Conservation (phyloP, 2,888 invertebrate species). For the Eupithecia pulchellata region DNA sequence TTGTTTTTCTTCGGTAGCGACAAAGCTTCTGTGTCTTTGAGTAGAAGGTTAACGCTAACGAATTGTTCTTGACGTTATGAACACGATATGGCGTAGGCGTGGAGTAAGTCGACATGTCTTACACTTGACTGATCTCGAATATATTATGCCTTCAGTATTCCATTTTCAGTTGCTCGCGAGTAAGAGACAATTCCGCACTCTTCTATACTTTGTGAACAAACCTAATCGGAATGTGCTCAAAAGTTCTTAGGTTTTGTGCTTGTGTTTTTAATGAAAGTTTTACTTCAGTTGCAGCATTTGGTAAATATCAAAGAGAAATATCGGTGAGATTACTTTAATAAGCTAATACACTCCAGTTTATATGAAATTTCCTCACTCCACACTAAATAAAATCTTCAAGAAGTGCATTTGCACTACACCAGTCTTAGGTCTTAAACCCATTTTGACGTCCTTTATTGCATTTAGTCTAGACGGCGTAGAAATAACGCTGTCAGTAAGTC, state of each 20-base stretch:
- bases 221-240: conserved; percentile 13
- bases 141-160: conserved; percentile 13
- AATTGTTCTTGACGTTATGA: conserved; percentile 15
- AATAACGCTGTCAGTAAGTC: conserved; percentile 43
- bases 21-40: conserved; percentile 7
- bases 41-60: conserved; percentile 12
- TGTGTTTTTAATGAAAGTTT: conserved; percentile 6
- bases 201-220: background rate
- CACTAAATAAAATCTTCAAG: conserved; percentile 16
- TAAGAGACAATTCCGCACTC: background rate
- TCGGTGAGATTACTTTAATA: no score
- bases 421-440: conserved; percentile 26
- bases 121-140: conserved; percentile 13
- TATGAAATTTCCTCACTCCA: background rate
- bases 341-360: background rate
- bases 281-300: conserved; percentile 12
- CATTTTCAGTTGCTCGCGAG: conserved; percentile 15
- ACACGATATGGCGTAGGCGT: conserved; percentile 24
- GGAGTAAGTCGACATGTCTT: conserved; percentile 12
- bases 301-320: no score
- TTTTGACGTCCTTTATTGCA: conserved; percentile 43
- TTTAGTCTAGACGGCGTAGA: conserved; percentile 46
- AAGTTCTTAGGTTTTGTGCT: conserved; percentile 13
- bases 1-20: conserved; percentile 17
- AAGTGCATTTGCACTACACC: conserved; percentile 6